These are phyloP conservation scores for Ovis aries DNA, from an alignment of 2,113 vertebrate genomes.

Conservation along the genomic window DNA sequence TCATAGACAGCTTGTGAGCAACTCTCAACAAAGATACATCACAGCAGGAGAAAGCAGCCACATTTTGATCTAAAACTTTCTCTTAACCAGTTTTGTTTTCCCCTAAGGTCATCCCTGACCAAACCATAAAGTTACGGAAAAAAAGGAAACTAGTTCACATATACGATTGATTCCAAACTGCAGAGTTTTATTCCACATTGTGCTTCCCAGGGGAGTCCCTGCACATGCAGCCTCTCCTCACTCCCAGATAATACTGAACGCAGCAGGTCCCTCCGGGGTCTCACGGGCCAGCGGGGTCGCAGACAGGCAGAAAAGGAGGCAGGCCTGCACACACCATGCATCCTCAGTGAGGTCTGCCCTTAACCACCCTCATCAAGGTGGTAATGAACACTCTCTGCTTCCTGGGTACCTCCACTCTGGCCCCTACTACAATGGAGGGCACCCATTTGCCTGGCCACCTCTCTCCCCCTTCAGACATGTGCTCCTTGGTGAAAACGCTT, in stretches of 20 bases:
- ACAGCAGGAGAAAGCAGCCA: neutral
- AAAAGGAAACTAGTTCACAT: neutral
- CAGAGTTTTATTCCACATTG: neutral
- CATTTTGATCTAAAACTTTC: neutral
- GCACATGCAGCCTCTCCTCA: neutral
- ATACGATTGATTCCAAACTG: neutral
- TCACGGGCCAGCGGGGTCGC: neutral
- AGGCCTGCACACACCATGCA: neutral
- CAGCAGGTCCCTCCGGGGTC: neutral
- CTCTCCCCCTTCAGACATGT: neutral
- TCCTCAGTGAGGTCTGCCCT: neutral
- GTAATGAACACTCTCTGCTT: neutral
- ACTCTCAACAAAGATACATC: neutral
- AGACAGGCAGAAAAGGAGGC: neutral
- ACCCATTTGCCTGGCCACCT: neutral
- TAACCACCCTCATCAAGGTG: neutral
- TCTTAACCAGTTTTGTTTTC: neutral
- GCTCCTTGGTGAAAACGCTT: neutral
- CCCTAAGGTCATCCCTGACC: neutral
- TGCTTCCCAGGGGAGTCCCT: neutral
- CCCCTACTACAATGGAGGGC: neutral
- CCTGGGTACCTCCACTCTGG: neutral
- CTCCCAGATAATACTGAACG: neutral
- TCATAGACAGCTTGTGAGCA: neutral
- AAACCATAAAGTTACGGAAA: neutral